phyloP scores from a whole-genome alignment of 2,888 invertebrate species.

The Cryptus armator region DNA sequence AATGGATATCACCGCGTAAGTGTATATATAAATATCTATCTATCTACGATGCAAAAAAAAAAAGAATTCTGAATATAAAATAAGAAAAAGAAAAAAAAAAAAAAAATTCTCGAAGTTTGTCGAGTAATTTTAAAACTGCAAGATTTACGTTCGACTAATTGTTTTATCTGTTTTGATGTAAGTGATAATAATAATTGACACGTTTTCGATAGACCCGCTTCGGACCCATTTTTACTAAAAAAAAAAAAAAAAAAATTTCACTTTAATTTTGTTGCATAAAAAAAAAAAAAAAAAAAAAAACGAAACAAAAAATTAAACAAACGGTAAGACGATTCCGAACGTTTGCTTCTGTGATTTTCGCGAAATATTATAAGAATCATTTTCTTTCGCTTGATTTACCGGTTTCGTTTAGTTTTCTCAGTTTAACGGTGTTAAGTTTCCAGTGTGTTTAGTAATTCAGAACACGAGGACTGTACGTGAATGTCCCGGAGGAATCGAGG shows the following conservation, averaged over 20 bases:
- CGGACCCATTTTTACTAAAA: not conserved
- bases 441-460: slow-evolving; percentile 78
- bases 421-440: slow-evolving; percentile 72
- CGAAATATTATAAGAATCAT: not conserved
- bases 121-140: slow-evolving; percentile 3
- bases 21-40: slow-evolving; percentile 49
- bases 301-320: not conserved
- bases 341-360: slow-evolving; percentile 12
- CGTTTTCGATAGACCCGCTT: slow-evolving; percentile 26
- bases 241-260: not conserved
- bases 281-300: not conserved
- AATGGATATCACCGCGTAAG: slow-evolving; percentile 46
- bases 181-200: slow-evolving; percentile 49
- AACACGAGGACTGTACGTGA: slow-evolving; percentile 72
- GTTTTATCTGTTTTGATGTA: slow-evolving; percentile 31
- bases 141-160: slow-evolving; percentile 14
- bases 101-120: not conserved
- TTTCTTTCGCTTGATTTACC: not conserved
- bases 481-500: slow-evolving; percentile 59
- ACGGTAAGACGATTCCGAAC: not conserved
- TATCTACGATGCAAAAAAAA: not conserved
- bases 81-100: not conserved
- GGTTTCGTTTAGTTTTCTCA: slow-evolving; percentile 10
- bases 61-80: not conserved
- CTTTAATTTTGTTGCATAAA: not conserved